phyloP scores from a whole-genome alignment of 1,140 invertebrate species.

The Andricus grossulariae region DNA sequence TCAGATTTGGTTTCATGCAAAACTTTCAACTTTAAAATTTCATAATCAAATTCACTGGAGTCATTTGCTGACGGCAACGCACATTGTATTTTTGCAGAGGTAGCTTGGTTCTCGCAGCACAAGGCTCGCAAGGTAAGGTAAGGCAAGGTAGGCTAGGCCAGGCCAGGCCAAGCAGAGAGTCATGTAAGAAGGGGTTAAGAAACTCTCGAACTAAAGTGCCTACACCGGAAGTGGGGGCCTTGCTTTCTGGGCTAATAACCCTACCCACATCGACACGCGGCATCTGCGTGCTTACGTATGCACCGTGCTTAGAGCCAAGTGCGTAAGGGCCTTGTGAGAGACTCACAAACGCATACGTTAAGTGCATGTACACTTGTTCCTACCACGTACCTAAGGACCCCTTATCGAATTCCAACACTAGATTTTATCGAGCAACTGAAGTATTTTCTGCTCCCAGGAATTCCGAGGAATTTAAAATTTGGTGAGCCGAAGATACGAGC shows the following conservation, averaged over 20 bases:
- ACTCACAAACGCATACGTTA: conserved; percentile 34
- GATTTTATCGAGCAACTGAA: conserved; percentile 64
- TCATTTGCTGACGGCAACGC: neutral
- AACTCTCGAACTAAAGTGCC: conserved; percentile 74
- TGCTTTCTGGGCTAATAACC: conserved; percentile 77
- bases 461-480: conserved; percentile 34
- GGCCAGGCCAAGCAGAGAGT: conserved; percentile 58
- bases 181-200: conserved; percentile 73
- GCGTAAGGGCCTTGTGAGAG: conserved; percentile 39
- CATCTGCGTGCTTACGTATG: conserved; percentile 61
- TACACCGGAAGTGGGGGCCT: conserved; percentile 75
- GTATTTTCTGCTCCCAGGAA: conserved; percentile 64
- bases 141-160: conserved; percentile 54
- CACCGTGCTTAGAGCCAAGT: conserved; percentile 46
- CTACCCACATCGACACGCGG: conserved; percentile 70
- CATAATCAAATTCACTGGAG: neutral
- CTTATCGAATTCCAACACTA: conserved; percentile 66
- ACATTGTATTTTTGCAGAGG: neutral
- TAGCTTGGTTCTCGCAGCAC: conserved; percentile 13
- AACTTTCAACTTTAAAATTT: neutral
- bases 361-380: conserved; percentile 34
- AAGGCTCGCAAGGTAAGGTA: conserved; percentile 40
- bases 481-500: no score
- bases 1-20: no score
- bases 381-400: conserved; percentile 40